phyloP scores from a whole-genome alignment of 1,140 invertebrate genomes.

The Drosophila seguyi region DNA sequence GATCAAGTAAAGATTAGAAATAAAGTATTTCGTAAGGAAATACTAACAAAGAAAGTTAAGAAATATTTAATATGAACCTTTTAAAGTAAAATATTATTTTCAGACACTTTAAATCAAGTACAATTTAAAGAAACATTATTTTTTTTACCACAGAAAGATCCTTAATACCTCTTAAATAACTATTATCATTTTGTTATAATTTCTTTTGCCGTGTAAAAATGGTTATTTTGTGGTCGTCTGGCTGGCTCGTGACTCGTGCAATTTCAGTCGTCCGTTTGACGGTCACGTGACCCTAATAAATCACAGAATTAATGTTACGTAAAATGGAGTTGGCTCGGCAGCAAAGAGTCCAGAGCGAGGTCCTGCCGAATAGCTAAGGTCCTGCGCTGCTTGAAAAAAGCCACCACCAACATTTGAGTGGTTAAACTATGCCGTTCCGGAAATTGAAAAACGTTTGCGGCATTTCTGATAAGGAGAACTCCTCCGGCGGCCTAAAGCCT shows the following conservation, averaged over 20 bases:
- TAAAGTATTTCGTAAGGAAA: too few species aligned
- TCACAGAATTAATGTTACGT: slow-evolving; percentile 86
- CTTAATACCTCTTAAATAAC: too few species aligned
- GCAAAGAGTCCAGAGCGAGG: slow-evolving; percentile 12
- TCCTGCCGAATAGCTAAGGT: slow-evolving; percentile 11
- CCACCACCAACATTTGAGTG: slow-evolving; percentile 36
- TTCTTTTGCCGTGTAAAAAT: slow-evolving; percentile 40
- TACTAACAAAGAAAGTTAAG: too few species aligned
- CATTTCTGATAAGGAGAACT: slow-evolving; percentile 73
- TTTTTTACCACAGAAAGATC: too few species aligned
- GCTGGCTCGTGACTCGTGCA: slow-evolving; percentile 68
- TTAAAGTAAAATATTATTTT: too few species aligned
- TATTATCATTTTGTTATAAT: slow-evolving; percentile 11
- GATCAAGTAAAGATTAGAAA: too few species aligned
- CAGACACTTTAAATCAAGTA: too few species aligned
- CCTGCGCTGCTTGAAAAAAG: slow-evolving; percentile 11
- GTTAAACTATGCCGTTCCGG: slow-evolving; percentile 75
- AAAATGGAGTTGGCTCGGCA: slow-evolving; percentile 80
- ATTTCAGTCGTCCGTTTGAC: slow-evolving; percentile 77
- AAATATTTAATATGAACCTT: too few species aligned
- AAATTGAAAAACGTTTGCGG: slow-evolving; percentile 83
- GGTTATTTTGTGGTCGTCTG: slow-evolving; percentile 70
- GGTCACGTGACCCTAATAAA: slow-evolving; percentile 85
- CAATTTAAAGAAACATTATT: too few species aligned
- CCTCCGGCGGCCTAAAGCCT: slow-evolving; percentile 4